Evolutionary conservation across 2,888 invertebrate genomes (phyloP).

Genomic region (Lasioglossum pauxillum): DNA sequence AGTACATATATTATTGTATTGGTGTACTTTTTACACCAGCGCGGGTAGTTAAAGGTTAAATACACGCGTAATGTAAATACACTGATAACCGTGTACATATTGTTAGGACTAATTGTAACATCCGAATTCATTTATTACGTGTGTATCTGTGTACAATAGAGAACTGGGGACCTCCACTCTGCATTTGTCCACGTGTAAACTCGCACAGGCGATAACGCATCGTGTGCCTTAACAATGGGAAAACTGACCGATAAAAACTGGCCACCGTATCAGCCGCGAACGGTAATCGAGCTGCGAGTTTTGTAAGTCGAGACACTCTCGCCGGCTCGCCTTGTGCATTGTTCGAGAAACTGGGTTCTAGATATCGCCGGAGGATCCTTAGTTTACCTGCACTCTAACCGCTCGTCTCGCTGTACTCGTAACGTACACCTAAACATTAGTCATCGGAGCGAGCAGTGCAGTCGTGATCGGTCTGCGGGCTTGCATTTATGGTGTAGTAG

Average conservation of each 20-base stretch:
- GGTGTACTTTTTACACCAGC: no score
- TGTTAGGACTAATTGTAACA: not conserved
- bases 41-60: no score
- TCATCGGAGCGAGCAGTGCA: not conserved
- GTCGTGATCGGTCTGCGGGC: not conserved
- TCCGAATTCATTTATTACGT: not conserved
- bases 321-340: not conserved
- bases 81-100: no score
- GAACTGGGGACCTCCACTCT: no score
- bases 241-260: slow-evolving; percentile 39
- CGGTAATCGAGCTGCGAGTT: slow-evolving; percentile 35
- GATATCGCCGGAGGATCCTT: not conserved
- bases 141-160: no score
- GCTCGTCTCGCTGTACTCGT: not conserved
- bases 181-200: not conserved
- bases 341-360: not conserved
- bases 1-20: no score
- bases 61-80: no score
- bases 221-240: slow-evolving; percentile 41
- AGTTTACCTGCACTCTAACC: not conserved
- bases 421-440: not conserved
- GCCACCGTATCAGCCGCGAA: slow-evolving; percentile 47
- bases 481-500: not conserved
- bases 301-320: not conserved
- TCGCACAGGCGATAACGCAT: slow-evolving; percentile 10